phyloP scores from a whole-genome alignment of 2,113 vertebrate species.

The Oryctolagus cuniculus region mOryCun1.1 NC_091434.1:62259001-62259500 shows the following conservation, averaged over 20 bases:
- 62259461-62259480: slow-evolving; percentile 68
- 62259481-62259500: slow-evolving; percentile 59
- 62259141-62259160: slow-evolving; percentile 61
- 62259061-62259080: slow-evolving; percentile 23
- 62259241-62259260: slow-evolving; percentile 48
- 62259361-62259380: slow-evolving; percentile 62
- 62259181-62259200: slow-evolving; percentile 7
- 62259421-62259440: slow-evolving; percentile 69
- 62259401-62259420: slow-evolving; percentile 51
- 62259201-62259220: slow-evolving; percentile 52
- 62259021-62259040: slow-evolving; percentile 53
- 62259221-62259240: slow-evolving; percentile 58
- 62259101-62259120: slow-evolving; percentile 33
- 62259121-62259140: slow-evolving; percentile 14
- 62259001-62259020: not conserved
- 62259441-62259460: slow-evolving; percentile 65
- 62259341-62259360: slow-evolving; percentile 50
- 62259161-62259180: not conserved
- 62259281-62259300: slow-evolving; percentile 47
- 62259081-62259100: slow-evolving; percentile 46
- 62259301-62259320: slow-evolving; percentile 71
- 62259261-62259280: slow-evolving; percentile 39
- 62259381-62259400: slow-evolving; percentile 58
- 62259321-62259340: slow-evolving; percentile 26
- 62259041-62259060: not conserved